phyloP scores from a whole-genome alignment of 2,113 vertebrate species.

The Dromiciops gliroides region DNA sequence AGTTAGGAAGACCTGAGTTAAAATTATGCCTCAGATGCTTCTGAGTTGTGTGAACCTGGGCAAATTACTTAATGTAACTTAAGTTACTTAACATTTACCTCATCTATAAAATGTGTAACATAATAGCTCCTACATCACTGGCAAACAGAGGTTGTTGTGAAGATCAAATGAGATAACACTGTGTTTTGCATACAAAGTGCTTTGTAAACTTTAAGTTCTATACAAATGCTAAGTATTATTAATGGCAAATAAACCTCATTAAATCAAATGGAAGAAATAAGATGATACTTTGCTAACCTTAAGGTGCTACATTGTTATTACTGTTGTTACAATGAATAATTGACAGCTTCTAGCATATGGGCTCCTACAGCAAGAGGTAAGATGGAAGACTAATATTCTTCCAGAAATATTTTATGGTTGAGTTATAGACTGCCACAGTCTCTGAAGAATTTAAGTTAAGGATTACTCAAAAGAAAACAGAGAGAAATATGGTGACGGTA shows the following conservation, averaged over 20 bases:
- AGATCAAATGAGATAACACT: neutral
- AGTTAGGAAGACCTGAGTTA: too few relatives aligned
- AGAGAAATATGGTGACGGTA: neutral
- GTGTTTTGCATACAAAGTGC: neutral
- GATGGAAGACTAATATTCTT: neutral
- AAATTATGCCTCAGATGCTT: too few relatives aligned
- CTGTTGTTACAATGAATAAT: neutral
- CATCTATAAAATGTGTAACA: too few relatives aligned
- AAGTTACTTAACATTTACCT: too few relatives aligned
- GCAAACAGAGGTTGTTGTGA: neutral
- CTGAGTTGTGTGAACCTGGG: too few relatives aligned
- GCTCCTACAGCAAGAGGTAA: neutral
- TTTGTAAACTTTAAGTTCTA: neutral
- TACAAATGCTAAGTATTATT: neutral
- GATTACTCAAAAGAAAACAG: neutral
- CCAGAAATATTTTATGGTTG: neutral
- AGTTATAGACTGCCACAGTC: neutral
- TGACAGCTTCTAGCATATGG: neutral
- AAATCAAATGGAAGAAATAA: neutral
- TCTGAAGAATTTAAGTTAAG: neutral
- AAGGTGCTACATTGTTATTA: neutral
- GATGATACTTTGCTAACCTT: neutral
- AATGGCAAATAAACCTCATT: neutral
- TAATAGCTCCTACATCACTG: neutral
- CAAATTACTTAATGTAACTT: too few relatives aligned